phyloP scores from a whole-genome alignment of 2,888 invertebrate species.

The Eilema caniola region DNA sequence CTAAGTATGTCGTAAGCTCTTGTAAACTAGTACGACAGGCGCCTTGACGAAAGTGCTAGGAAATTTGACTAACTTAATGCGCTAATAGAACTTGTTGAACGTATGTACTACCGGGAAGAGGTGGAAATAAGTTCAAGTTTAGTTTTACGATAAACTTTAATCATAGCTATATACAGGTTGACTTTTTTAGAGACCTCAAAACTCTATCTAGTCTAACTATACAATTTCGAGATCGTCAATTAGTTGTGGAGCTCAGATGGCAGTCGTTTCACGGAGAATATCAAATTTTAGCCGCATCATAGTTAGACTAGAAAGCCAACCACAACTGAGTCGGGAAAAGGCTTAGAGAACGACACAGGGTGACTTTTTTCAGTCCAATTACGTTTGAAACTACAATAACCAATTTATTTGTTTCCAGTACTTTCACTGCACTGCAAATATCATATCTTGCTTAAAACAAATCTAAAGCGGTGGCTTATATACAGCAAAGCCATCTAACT shows the following conservation, averaged over 20 bases:
- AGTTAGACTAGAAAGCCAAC: too few relatives aligned
- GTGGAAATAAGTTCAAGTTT: not conserved
- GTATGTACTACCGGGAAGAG: not conserved
- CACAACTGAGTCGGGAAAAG: too few relatives aligned
- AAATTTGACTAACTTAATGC: constrained; percentile 16
- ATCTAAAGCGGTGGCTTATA: not conserved
- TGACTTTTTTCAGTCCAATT: too few relatives aligned
- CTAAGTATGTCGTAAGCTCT: constrained; percentile 35
- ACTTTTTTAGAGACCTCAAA: not conserved
- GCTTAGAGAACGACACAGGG: too few relatives aligned
- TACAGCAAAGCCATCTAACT: not conserved
- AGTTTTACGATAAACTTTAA: not conserved
- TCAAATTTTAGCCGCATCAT: too few relatives aligned
- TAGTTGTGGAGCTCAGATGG: too few relatives aligned
- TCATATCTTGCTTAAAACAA: not conserved
- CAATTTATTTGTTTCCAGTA: too few relatives aligned
- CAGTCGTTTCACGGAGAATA: too few relatives aligned
- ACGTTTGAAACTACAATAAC: too few relatives aligned
- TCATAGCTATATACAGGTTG: too few relatives aligned
- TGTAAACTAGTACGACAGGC: constrained; percentile 25
- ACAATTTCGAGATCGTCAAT: not conserved
- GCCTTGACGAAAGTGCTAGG: constrained; percentile 22
- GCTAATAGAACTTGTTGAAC: constrained; percentile 24
- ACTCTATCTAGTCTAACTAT: not conserved
- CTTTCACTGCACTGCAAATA: not conserved